Evolutionary conservation across 2,113 vertebrate species (phyloP).

Genomic region (Chloropsis hardwickii): DNA sequence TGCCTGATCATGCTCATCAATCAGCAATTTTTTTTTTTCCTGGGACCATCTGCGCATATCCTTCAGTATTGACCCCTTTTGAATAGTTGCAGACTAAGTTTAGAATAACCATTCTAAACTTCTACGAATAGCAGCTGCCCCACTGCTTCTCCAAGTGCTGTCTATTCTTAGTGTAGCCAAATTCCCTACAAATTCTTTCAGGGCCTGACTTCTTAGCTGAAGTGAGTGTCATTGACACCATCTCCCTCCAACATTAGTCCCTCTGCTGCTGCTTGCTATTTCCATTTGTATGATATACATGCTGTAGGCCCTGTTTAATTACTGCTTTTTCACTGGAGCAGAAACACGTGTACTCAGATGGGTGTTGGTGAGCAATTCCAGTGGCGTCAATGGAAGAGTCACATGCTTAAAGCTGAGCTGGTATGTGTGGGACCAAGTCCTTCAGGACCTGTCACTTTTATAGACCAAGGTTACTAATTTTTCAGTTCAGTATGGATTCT

Average conservation of each 20-base stretch:
- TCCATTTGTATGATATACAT: background rate
- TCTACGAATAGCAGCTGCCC: slow-evolving; percentile 42
- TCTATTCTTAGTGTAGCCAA: slow-evolving; percentile 45
- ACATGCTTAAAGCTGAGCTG: background rate
- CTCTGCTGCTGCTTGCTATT: background rate
- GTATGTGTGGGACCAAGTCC: background rate
- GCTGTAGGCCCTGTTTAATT: background rate
- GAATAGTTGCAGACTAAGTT: background rate
- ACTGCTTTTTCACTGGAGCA: background rate
- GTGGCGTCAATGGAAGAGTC: background rate
- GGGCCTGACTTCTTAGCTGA: background rate
- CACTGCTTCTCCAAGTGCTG: background rate
- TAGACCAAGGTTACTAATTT: background rate
- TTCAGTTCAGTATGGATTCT: background rate
- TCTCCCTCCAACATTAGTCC: background rate
- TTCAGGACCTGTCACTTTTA: background rate
- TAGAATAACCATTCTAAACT: background rate
- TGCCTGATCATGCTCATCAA: background rate
- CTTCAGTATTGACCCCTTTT: background rate
- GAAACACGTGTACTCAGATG: rapidly evolving
- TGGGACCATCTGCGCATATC: slow-evolving; percentile 21
- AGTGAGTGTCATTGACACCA: background rate
- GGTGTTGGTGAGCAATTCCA: rapidly evolving
- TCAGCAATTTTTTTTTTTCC: background rate
- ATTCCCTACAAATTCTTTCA: slow-evolving; percentile 22